Conservation (phyloP, 2,888 invertebrate species). For the Aphidoletes aphidimyza region DNA sequence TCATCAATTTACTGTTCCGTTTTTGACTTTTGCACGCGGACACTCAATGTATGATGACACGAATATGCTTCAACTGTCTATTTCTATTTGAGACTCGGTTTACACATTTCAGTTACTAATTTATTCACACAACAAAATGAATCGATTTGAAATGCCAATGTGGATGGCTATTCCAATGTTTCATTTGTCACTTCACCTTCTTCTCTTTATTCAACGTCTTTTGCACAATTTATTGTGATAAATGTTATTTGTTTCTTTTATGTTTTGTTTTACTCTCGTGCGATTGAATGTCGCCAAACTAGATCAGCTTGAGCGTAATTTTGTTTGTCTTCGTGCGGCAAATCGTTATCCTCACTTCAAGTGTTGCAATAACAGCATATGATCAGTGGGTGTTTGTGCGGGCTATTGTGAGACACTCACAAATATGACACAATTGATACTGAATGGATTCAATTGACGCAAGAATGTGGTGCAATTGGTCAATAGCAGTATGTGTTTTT, state of each 20-base stretch:
- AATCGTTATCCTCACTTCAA: slow-evolving; percentile 27
- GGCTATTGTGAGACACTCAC: neutral
- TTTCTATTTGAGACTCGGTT: neutral
- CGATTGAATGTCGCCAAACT: neutral
- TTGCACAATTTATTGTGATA: too few relatives aligned
- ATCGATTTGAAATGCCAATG: neutral
- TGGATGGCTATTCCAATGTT: too few relatives aligned
- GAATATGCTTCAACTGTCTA: neutral
- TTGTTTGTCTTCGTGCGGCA: too few relatives aligned
- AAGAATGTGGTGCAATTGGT: slow-evolving; percentile 41
- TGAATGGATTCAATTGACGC: slow-evolving; percentile 32
- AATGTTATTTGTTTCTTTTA: too few relatives aligned
- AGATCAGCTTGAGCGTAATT: neutral
- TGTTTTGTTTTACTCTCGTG: too few relatives aligned
- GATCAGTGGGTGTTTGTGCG: neutral
- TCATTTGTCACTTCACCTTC: too few relatives aligned
- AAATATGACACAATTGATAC: slow-evolving; percentile 30
- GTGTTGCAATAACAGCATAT: neutral
- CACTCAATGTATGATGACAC: neutral
- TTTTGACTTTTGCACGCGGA: too few relatives aligned
- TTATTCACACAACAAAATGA: slow-evolving; percentile 20
- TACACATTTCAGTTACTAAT: neutral
- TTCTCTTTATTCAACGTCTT: too few relatives aligned
- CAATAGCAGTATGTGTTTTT: neutral
- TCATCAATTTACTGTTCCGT: neutral